A percentile compares a stretch with the other conserved stretches of the same genome.
Evolutionary conservation across 2,797 vertebrate species (phyloP).

Genomic region (Microhierax caerulescens): DNA sequence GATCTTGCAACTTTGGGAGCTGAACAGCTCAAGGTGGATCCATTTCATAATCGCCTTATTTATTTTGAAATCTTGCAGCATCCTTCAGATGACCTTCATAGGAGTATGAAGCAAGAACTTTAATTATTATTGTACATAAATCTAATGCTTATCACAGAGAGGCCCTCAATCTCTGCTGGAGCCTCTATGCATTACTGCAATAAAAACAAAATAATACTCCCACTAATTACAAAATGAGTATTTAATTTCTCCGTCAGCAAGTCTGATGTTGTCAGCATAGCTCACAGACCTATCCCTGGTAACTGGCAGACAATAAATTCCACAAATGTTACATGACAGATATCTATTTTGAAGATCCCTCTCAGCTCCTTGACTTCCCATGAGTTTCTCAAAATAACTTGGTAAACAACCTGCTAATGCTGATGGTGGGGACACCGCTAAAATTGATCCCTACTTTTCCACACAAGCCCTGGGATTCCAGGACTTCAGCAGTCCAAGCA

Average conservation of each 20-base stretch:
- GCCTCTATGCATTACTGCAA: background rate
- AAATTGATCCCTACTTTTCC: constrained; percentile 50
- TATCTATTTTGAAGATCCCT: constrained; percentile 32
- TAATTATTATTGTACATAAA: constrained; percentile 57
- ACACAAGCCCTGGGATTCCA: constrained; percentile 47
- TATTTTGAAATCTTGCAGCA: constrained; percentile 58
- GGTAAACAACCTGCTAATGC: constrained; percentile 33
- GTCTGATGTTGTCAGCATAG: background rate
- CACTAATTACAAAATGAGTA: constrained; percentile 49
- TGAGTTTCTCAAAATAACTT: constrained; percentile 58
- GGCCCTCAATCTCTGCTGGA: constrained; percentile 15
- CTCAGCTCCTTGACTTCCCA: constrained; percentile 43
- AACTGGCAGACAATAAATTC: constrained; percentile 45
- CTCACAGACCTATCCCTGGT: background rate
- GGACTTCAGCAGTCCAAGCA: background rate
- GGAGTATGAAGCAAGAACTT: constrained; percentile 25
- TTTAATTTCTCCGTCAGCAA: constrained; percentile 16
- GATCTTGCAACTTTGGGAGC: constrained; percentile 38
- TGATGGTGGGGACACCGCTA: background rate
- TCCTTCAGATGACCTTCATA: constrained; percentile 55
- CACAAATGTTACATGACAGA: constrained; percentile 11
- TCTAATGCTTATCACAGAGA: constrained; percentile 53
- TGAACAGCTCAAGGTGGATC: constrained; percentile 56
- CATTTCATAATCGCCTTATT: constrained; percentile 50
- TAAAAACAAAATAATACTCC: constrained; percentile 44